These are phyloP conservation scores for Scortum barcoo DNA, from an alignment of 2,113 vertebrate species.

Conservation along the genomic window DNA sequence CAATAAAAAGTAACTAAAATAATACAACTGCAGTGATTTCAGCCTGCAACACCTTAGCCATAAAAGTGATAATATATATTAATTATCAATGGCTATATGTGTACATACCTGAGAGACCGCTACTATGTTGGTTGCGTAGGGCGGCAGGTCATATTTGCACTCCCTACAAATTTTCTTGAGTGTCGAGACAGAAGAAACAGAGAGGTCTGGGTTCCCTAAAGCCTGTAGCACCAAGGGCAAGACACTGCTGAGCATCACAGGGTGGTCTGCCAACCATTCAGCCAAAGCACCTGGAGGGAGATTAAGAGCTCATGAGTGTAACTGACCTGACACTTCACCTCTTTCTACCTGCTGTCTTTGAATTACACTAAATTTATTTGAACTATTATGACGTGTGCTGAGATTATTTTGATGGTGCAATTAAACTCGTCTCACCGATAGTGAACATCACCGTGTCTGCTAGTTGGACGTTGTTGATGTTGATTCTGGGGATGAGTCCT, in stretches of 20 bases:
- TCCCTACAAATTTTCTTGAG: slow-evolving; percentile 99
- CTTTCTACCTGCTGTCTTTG: neutral
- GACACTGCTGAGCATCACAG: slow-evolving; percentile 98
- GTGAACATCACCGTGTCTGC: slow-evolving; percentile 99
- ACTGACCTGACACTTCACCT: neutral
- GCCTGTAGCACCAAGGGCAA: slow-evolving; percentile 96
- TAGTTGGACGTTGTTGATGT: slow-evolving; percentile 97
- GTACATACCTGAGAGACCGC: slow-evolving; percentile 94
- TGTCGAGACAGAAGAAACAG: slow-evolving; percentile 97
- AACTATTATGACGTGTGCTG: neutral
- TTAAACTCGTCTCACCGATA: slow-evolving; percentile 87
- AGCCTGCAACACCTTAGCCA: neutral
- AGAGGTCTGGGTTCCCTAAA: slow-evolving; percentile 97
- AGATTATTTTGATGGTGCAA: neutral
- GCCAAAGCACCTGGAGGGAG: slow-evolving; percentile 90
- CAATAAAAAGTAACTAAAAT: slow-evolving; percentile 10
- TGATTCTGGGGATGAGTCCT: slow-evolving; percentile 97
- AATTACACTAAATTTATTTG: neutral
- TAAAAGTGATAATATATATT: neutral
- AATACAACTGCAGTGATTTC: slow-evolving; percentile 26
- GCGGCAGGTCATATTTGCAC: slow-evolving; percentile 96
- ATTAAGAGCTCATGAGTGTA: slow-evolving; percentile 11
- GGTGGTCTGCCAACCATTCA: slow-evolving; percentile 98
- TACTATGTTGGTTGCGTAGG: slow-evolving; percentile 97
- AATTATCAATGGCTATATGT: neutral